Percentiles rank a stretch among this genome's conserved stretches.
These are phyloP conservation scores for Nasua narica DNA, from an alignment of 2,797 vertebrate genomes.

Conservation along the genomic window DNA sequence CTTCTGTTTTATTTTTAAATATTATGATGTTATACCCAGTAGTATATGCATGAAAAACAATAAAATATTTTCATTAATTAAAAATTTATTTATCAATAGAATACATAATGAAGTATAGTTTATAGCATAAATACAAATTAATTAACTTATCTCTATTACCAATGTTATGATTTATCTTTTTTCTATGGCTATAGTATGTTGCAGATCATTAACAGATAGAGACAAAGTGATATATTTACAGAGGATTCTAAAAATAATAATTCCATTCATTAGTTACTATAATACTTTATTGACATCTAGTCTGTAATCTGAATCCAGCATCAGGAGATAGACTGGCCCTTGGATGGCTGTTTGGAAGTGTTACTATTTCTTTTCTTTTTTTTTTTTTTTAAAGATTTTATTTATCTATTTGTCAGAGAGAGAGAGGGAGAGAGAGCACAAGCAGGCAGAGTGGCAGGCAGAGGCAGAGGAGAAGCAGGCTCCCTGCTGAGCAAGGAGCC, in stretches of 20 bases:
- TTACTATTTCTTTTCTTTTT: slow-evolving; percentile 74
- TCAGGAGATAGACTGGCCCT: background rate
- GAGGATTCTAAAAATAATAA: background rate
- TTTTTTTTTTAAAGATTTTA: too few relatives aligned
- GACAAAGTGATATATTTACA: background rate
- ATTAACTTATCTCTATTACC: background rate
- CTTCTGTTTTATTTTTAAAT: background rate
- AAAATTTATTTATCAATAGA: background rate
- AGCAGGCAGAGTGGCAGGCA: too few relatives aligned
- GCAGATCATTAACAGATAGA: background rate
- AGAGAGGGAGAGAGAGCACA: too few relatives aligned
- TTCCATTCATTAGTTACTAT: background rate
- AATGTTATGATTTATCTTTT: background rate
- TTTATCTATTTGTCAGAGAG: too few relatives aligned
- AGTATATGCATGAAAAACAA: background rate
- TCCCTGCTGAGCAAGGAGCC: too few relatives aligned
- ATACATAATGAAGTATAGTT: background rate
- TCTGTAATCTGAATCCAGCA: background rate
- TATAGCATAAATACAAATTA: background rate
- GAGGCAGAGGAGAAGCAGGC: too few relatives aligned
- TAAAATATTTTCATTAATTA: background rate
- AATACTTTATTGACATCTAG: background rate
- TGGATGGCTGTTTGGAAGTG: slow-evolving; percentile 54
- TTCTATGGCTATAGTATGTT: background rate
- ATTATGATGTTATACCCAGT: background rate